Conservation (phyloP, 2,113 vertebrate genomes). For the Psophia crepitans region DNA sequence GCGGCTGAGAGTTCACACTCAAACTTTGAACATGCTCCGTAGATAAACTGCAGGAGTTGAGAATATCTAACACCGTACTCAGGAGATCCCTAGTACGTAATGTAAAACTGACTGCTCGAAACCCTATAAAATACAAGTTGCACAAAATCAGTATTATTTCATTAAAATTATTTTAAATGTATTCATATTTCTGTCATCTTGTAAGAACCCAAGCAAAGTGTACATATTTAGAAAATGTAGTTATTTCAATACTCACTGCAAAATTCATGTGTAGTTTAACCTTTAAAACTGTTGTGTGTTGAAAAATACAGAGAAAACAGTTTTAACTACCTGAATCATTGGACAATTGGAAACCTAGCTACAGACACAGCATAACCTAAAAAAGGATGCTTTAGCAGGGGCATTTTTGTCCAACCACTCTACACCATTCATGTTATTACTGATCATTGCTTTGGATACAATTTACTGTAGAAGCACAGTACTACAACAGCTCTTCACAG, state of each 20-base stretch:
- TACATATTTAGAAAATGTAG: background rate
- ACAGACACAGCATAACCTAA: background rate
- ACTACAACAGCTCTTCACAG: background rate
- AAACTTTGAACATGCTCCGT: constrained; percentile 83
- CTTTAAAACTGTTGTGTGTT: background rate
- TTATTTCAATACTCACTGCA: background rate
- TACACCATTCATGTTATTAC: background rate
- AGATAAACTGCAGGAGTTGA: constrained; percentile 92
- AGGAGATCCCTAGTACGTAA: constrained; percentile 86
- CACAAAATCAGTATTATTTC: constrained; percentile 28
- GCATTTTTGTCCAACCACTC: background rate
- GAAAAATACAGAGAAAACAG: background rate
- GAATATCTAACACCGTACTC: constrained; percentile 88
- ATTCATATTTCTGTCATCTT: background rate
- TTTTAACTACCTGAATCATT: background rate
- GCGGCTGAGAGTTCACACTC: constrained; percentile 41
- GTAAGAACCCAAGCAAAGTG: background rate
- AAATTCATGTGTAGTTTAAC: background rate
- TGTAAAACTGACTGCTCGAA: constrained; percentile 90
- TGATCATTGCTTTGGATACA: background rate
- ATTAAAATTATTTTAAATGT: background rate
- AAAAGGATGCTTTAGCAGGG: background rate
- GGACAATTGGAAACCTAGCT: background rate
- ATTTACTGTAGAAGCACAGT: background rate
- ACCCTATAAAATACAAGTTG: constrained; percentile 79